These are phyloP conservation scores for Fistularia tabacaria DNA, from an alignment of 2,797 vertebrate genomes.

Conservation along the genomic window DNA sequence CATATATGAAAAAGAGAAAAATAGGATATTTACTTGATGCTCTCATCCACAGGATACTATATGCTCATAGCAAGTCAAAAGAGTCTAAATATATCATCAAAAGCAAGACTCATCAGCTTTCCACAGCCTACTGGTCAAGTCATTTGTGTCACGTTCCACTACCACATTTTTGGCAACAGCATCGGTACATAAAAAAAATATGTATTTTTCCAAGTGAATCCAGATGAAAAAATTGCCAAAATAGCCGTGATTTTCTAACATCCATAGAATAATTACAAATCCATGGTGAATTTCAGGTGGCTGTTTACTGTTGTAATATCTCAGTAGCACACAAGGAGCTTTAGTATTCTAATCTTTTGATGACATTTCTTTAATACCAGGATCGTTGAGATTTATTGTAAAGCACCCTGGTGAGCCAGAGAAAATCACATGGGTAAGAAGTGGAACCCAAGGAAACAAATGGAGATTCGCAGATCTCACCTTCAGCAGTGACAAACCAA, in stretches of 20 bases:
- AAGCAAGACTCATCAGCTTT: slow-evolving; percentile 68
- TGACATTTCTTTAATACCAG: slow-evolving; percentile 35
- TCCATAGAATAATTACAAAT: background rate
- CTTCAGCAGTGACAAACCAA: slow-evolving; percentile 59
- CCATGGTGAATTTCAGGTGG: too few relatives aligned
- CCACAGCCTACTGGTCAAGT: slow-evolving; percentile 47
- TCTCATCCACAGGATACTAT: slow-evolving; percentile 52
- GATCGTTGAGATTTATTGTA: slow-evolving; percentile 69
- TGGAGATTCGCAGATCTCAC: slow-evolving; percentile 76
- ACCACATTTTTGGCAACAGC: slow-evolving; percentile 74
- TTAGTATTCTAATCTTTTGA: background rate
- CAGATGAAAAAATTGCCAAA: background rate
- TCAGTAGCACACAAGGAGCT: too few relatives aligned
- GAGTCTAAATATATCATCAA: slow-evolving; percentile 21
- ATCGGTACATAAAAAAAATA: slow-evolving; percentile 59
- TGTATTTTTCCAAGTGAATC: too few relatives aligned
- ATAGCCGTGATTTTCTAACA: background rate
- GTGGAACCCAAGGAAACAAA: slow-evolving; percentile 76
- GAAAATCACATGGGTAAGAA: slow-evolving; percentile 70
- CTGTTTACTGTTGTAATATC: too few relatives aligned
- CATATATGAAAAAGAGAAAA: background rate
- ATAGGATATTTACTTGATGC: background rate
- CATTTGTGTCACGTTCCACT: slow-evolving; percentile 75
- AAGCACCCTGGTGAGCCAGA: slow-evolving; percentile 54
- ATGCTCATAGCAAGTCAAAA: slow-evolving; percentile 40